Percentiles rank a stretch among this genome's conserved stretches.
Conservation (phyloP, 1,140 invertebrate species). For the Orussus abietinus region DNA sequence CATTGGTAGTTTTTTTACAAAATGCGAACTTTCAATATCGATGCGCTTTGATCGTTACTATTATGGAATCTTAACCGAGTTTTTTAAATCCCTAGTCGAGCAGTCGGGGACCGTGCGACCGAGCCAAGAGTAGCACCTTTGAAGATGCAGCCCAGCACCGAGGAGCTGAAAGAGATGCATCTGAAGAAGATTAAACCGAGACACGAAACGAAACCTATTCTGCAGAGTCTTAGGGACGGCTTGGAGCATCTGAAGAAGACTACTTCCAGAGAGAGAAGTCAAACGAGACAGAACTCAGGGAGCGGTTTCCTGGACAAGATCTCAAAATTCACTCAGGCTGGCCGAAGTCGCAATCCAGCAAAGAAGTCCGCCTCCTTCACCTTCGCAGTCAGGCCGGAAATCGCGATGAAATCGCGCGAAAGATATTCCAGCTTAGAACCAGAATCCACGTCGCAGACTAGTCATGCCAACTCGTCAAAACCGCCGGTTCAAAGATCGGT, state of each 20-base stretch:
- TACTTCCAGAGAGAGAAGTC: conserved; percentile 35
- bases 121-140: conserved; percentile 46
- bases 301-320: conserved; percentile 44
- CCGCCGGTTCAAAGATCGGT: conserved; percentile 47
- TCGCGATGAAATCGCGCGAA: conserved; percentile 44
- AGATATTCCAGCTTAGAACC: conserved; percentile 48
- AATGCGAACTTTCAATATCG: too few species aligned
- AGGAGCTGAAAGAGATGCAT: conserved; percentile 44
- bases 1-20: too few species aligned
- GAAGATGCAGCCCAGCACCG: conserved; percentile 33
- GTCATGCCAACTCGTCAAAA: conserved; percentile 28
- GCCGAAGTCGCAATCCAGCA: conserved; percentile 41
- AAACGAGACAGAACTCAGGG: conserved; percentile 34
- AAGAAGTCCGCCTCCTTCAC: conserved; percentile 51
- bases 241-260: conserved; percentile 46
- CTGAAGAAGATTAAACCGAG: conserved; percentile 50
- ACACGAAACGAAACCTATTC: conserved; percentile 42
- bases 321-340: conserved; percentile 41
- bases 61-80: too few species aligned
- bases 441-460: conserved; percentile 34
- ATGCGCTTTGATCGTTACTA: too few species aligned
- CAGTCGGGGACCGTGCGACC: conserved; percentile 46
- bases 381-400: conserved; percentile 43
- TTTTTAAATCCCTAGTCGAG: conserved; percentile 36
- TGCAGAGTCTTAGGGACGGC: conserved; percentile 44